These are phyloP conservation scores for Ageneiosus marmoratus DNA, from an alignment of 2,113 vertebrate species.

Conservation along the genomic window DNA sequence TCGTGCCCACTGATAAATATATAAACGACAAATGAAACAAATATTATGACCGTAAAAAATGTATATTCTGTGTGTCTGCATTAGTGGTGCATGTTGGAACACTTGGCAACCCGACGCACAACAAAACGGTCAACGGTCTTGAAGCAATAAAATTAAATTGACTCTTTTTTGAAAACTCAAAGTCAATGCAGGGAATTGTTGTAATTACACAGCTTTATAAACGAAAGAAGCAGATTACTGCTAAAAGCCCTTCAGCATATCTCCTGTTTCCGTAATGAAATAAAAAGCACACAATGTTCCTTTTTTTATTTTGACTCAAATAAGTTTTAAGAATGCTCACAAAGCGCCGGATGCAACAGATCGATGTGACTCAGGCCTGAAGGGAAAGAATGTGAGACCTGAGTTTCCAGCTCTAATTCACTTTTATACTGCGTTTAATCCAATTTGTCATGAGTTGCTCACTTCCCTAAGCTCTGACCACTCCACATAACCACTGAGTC, in stretches of 20 bases:
- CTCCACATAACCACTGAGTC: neutral
- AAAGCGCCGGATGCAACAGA: neutral
- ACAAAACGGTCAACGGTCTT: slow-evolving; percentile 40
- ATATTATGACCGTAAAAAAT: neutral
- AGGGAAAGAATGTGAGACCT: slow-evolving; percentile 11
- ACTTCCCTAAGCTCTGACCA: slow-evolving; percentile 10
- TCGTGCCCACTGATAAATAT: neutral
- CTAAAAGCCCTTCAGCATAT: slow-evolving; percentile 25
- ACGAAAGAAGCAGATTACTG: slow-evolving; percentile 26
- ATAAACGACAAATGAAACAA: neutral
- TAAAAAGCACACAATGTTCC: neutral
- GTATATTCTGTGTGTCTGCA: neutral
- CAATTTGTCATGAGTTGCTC: slow-evolving; percentile 18
- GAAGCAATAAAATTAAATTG: slow-evolving; percentile 59
- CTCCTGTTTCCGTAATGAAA: slow-evolving; percentile 10
- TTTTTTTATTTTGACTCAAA: slow-evolving; percentile 9
- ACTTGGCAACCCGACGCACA: slow-evolving; percentile 51
- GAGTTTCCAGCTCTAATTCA: slow-evolving; percentile 24
- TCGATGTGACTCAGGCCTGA: slow-evolving; percentile 1
- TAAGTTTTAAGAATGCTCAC: neutral
- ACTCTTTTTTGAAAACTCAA: slow-evolving; percentile 62
- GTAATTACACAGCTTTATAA: slow-evolving; percentile 53
- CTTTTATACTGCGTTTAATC: slow-evolving; percentile 34
- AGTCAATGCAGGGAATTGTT: slow-evolving; percentile 53
- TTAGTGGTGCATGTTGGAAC: slow-evolving; percentile 13